Evolutionary conservation across 1,140 invertebrate genomes (phyloP), one percentile per base, ranked within the genome.

Genomic region (Ceratitis capitata): DNA sequence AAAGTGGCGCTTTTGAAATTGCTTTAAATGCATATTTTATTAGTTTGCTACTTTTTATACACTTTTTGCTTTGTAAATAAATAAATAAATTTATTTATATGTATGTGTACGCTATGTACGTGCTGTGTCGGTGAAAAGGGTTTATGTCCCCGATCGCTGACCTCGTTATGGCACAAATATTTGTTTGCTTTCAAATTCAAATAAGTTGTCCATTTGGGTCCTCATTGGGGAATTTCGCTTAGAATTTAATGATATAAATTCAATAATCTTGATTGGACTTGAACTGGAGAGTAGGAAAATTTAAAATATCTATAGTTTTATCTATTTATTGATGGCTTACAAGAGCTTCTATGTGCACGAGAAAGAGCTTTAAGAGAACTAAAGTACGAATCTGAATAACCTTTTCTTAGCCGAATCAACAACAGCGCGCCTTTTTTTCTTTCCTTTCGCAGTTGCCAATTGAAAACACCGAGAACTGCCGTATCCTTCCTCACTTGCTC

Each of bases 141-240:
- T 23, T 23, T 26, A 14, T 26, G 61, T 32, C 69, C 69, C 69
- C 69, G n/a, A 23, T 78, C 2, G 39, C 23, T 78, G 69, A 78
- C 69, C 69, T 78, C 39, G 45, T 78, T 78, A 78, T 78, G 69
- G 10, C 39, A 45, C n/a, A 42, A 78, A 78, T 78, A 78, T 78
- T 45, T 78, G 69, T 35, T 78, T 78, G 64, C 69, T 78, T 78
- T 78, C 39, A 78, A 78, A 78, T 78, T 42, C 69, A 78, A 78
- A 78, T 78, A 78, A 12, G 16, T 23, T 78, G 10, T 78, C 39
- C 16, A n/a, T 78, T 12, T 19, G 19, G 2, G 32, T 23, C n/a
- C 19, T 10, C 35, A 10, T n/a, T 42, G 4, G 69, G 69, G 39
- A 78, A 23, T 78, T 42, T 2, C 23, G n/a, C n/a, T 26, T 45